These are phyloP conservation scores for Paratrypauchen microcephalus DNA, from an alignment of 2,797 vertebrate species.

Conservation along the genomic window DNA sequence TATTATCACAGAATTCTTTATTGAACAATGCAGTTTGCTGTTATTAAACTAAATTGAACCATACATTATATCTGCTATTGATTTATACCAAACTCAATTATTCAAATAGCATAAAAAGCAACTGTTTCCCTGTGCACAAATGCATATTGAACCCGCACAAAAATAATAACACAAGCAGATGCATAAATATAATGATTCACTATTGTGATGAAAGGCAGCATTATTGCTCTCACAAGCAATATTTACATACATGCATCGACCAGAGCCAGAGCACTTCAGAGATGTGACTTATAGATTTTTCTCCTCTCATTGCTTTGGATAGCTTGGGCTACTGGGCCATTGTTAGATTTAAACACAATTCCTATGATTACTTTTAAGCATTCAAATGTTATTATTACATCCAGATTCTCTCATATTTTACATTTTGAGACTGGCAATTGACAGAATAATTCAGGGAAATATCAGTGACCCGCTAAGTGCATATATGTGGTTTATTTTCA, in stretches of 20 bases:
- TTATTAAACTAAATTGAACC: conserved; percentile 5
- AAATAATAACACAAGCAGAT: conserved; percentile 39
- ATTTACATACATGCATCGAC: conserved; percentile 74
- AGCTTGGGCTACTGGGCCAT: conserved; percentile 47
- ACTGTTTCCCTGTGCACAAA: conserved; percentile 29
- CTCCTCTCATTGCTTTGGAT: conserved; percentile 43
- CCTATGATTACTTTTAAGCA: conserved; percentile 65
- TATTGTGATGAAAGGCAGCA: conserved; percentile 68
- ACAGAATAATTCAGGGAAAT: conserved; percentile 60
- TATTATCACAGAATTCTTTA: neutral
- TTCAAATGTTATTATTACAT: conserved; percentile 50
- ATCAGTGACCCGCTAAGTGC: conserved; percentile 55
- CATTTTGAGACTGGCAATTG: conserved; percentile 52
- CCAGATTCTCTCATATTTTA: conserved; percentile 60
- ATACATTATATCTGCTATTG: conserved; percentile 4
- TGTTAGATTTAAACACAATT: conserved; percentile 67
- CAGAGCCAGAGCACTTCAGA: conserved; percentile 68
- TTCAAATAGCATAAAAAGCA: conserved; percentile 33
- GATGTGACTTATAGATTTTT: conserved; percentile 74
- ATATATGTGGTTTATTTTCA: conserved; percentile 40
- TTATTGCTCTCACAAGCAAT: conserved; percentile 73
- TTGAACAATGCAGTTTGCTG: neutral
- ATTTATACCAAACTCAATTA: conserved; percentile 15
- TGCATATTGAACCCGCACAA: conserved; percentile 33
- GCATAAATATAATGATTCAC: conserved; percentile 61